Percentiles rank a stretch among this genome's conserved stretches.
Evolutionary conservation across 2,797 vertebrate genomes (phyloP).

Genomic region (Numenius phaeopus): DNA sequence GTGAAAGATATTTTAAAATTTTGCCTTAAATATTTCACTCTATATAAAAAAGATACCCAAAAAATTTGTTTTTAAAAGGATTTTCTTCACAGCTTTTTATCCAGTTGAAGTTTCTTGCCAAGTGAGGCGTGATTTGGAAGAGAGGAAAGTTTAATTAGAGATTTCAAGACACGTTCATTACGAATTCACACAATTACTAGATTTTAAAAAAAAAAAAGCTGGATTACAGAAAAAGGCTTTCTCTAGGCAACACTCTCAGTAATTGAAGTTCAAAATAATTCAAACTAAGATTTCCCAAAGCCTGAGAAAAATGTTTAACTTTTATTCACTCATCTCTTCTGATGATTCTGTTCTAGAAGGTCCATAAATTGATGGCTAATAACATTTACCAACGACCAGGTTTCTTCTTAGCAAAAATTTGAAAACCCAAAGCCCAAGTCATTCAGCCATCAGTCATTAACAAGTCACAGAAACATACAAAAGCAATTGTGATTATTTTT

Average conservation of each 20-base stretch:
- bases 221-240: not conserved
- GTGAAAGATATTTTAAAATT: not conserved
- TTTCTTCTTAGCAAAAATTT: not conserved
- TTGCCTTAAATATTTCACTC: not conserved
- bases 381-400: not conserved
- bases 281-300: not conserved
- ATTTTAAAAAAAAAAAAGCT: not conserved
- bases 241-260: not conserved
- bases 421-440: not conserved
- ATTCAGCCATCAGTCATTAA: not conserved
- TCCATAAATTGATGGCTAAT: not conserved
- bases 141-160: not conserved
- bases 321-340: not conserved
- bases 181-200: not conserved
- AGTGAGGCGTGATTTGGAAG: not conserved
- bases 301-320: not conserved
- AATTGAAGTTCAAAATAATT: not conserved
- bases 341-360: not conserved
- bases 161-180: not conserved
- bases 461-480: not conserved
- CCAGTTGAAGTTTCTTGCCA: not conserved
- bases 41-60: not conserved
- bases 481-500: not conserved
- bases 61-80: not conserved
- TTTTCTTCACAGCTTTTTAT: not conserved